phyloP scores from a whole-genome alignment of 1,140 invertebrate genomes.

The Ips nitidus region DNA sequence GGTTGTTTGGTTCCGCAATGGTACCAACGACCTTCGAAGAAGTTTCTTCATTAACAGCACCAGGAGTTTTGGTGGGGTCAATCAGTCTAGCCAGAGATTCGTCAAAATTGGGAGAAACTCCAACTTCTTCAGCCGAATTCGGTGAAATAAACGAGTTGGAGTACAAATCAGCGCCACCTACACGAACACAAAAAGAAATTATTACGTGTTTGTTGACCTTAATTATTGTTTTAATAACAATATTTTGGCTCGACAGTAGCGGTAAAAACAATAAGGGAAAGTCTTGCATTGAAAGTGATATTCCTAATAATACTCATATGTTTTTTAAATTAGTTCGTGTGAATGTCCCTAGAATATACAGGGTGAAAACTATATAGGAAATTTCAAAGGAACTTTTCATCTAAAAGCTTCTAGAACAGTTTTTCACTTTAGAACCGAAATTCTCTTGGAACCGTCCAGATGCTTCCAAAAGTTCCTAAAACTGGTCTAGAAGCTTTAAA shows the following conservation, averaged over 20 bases:
- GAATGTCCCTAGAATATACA: too few relatives aligned
- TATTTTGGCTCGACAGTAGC: not conserved
- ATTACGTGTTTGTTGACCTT: not conserved
- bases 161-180: constrained; percentile 52
- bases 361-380: too few relatives aligned
- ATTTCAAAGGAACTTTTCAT: too few relatives aligned
- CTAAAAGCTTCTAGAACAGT: too few relatives aligned
- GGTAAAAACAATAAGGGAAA: too few relatives aligned
- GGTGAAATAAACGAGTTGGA: constrained; percentile 61
- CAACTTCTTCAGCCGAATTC: constrained; percentile 52
- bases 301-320: too few relatives aligned
- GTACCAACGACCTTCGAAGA: not conserved
- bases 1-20: constrained; percentile 39
- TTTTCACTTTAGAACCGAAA: too few relatives aligned
- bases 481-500: too few relatives aligned
- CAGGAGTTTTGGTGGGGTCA: not conserved
- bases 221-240: not conserved
- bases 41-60: not conserved
- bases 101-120: not conserved
- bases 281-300: too few relatives aligned
- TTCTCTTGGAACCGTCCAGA: too few relatives aligned
- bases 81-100: not conserved
- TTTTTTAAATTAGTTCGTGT: too few relatives aligned
- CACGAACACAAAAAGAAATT: constrained; percentile 22
- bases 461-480: too few relatives aligned